Conservation (phyloP, 2,797 vertebrate species). For the Cyprinodon diabolis region DNA sequence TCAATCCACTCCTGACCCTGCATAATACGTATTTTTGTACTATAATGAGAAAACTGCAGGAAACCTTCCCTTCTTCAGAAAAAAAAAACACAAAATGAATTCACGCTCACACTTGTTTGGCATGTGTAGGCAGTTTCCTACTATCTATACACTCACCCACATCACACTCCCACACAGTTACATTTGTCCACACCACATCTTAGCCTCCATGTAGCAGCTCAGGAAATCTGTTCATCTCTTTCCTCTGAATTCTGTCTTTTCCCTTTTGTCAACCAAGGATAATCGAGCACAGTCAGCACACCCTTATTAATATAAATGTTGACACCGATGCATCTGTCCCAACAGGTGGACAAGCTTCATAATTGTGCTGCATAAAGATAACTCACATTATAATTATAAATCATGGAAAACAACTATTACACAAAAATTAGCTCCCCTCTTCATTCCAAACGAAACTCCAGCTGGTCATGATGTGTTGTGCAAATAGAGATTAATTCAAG, state of each 20-base stretch:
- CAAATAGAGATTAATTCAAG: slow-evolving; percentile 41
- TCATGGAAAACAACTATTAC: slow-evolving; percentile 13
- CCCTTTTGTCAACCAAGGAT: slow-evolving; percentile 18
- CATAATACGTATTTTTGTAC: slow-evolving; percentile 2
- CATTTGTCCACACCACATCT: slow-evolving; percentile 42
- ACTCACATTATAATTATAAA: slow-evolving; percentile 25
- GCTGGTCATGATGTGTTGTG: slow-evolving; percentile 40
- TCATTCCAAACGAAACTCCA: slow-evolving; percentile 22
- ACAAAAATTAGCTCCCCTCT: slow-evolving; percentile 34
- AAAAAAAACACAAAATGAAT: not conserved
- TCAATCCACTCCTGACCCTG: not conserved
- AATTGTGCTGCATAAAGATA: slow-evolving; percentile 23
- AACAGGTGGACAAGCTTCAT: slow-evolving; percentile 34
- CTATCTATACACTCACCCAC: slow-evolving; percentile 23
- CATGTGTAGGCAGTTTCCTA: slow-evolving; percentile 28
- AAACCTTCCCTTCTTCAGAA: not conserved
- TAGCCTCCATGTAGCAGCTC: slow-evolving; percentile 14
- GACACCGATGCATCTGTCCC: slow-evolving; percentile 18
- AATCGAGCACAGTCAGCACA: slow-evolving; percentile 15
- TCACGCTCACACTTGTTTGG: slow-evolving; percentile 30
- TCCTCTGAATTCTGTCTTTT: slow-evolving; percentile 14
- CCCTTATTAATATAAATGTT: slow-evolving; percentile 20
- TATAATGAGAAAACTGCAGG: slow-evolving; percentile 6
- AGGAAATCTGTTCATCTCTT: slow-evolving; percentile 27
- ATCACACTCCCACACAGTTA: slow-evolving; percentile 37